phyloP scores from a whole-genome alignment of 2,113 vertebrate species.

The Guaruba guarouba region DNA sequence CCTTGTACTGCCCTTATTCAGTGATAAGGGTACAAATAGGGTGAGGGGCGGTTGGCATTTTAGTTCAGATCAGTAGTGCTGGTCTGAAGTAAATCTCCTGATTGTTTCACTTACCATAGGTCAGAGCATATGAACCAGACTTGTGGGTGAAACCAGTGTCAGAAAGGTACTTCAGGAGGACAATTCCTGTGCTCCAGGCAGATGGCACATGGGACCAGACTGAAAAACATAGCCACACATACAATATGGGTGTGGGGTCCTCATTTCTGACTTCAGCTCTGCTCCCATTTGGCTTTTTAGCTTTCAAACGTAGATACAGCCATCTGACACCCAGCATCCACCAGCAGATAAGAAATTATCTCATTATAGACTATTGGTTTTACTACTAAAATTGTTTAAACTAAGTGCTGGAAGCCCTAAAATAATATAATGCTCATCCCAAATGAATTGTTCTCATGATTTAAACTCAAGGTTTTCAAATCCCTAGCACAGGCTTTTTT shows the following conservation, averaged over 20 bases:
- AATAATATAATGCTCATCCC: neutral
- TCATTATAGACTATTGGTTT: neutral
- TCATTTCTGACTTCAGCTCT: neutral
- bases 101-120: neutral
- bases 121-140: neutral
- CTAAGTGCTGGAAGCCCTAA: neutral
- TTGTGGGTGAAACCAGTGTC: neutral
- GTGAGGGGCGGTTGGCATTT: neutral
- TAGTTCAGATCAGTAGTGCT: neutral
- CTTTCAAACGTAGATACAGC: neutral
- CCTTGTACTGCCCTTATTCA: neutral
- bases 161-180: neutral
- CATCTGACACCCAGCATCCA: neutral
- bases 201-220: neutral
- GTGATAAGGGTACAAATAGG: neutral
- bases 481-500: neutral
- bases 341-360: neutral
- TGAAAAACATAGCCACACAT: neutral
- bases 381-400: neutral
- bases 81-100: neutral
- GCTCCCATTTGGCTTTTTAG: neutral
- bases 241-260: neutral
- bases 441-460: neutral
- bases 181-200: neutral
- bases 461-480: neutral